Evolutionary conservation across 2,797 vertebrate genomes (phyloP), one percentile per base, ranked within the genome.

Genomic region (Toxotes lorentzi): DNA sequence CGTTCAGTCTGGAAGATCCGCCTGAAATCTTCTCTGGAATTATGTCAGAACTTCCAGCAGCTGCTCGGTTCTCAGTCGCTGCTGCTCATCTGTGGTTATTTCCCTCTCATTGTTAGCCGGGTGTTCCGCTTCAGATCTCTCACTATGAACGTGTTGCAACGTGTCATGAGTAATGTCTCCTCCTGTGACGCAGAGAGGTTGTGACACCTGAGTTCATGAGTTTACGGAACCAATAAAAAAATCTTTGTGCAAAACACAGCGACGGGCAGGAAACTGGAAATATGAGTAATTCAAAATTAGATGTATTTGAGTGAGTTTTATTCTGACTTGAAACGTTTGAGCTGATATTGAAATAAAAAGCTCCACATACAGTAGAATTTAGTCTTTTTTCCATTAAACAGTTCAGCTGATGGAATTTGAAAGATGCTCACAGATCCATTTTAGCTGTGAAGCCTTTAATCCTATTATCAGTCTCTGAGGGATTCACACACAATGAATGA

Each of bases 401-500:
- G 35, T 7, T 38, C 43, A 19, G 43, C 17, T 19, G 43, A 45
- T 17, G 43, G 19, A 16, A n/a, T 19, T 21, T 48, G 45, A 21
- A 48, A 21, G 47, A 23, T 12, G 10, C 23, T n/a, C 23, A n/a
- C 48, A 23, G 48, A 7, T 9, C 8, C 47, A 4, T 23, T 38
- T n/a, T 35, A 34, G 17, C 58, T 9, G 21, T 35, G 62, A 14
- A 10, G 14, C 7, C 17, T 68, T 57, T 64, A 19, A 58, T 58
- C 21, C 21, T 5, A 1, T 21, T 16, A 10, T 59, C 38, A 10
- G 64, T 76, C 70, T 75, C 70, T 0, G 1, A 45, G 63, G 81
- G 68, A 64, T 21, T 59, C 74, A 63, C 74, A 81, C 84, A 78
- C 77, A 84, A 81, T 54, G 23, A 75, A 32, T 14, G n/a, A 32